Conservation (phyloP, 2,888 invertebrate species). For the Acleris cristana region DNA sequence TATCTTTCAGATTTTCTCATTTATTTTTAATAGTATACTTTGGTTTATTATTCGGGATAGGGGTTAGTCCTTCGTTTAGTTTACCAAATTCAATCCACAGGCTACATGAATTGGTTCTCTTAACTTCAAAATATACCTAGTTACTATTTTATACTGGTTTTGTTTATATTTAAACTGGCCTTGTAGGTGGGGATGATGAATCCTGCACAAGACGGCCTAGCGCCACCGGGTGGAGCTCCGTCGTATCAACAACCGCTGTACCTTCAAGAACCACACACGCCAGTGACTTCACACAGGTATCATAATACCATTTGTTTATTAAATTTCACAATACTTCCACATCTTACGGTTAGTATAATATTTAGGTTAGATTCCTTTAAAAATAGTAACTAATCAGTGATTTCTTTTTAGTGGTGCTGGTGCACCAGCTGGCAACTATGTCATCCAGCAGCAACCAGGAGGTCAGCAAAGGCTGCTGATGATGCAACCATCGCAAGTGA, state of each 20-base stretch:
- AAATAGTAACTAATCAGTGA: neutral
- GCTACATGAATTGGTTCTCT: no score
- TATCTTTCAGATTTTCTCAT: no score
- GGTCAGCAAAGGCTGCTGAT: conserved; percentile 81
- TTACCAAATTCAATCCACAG: no score
- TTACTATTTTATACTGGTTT: no score
- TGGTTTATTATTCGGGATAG: no score
- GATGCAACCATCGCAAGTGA: conserved; percentile 81
- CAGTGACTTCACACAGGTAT: conserved; percentile 77
- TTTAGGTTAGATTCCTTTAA: neutral
- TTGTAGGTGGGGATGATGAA: conserved; percentile 84
- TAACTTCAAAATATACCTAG: no score
- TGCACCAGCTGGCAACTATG: conserved; percentile 84
- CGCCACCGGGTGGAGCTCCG: conserved; percentile 84
- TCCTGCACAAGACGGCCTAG: conserved; percentile 85
- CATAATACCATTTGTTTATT: neutral
- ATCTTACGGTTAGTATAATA: neutral
- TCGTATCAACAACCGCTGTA: conserved; percentile 89
- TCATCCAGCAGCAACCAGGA: conserved; percentile 84
- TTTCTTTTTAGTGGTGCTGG: conserved; percentile 68
- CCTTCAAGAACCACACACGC: conserved; percentile 83
- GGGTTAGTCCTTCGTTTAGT: no score
- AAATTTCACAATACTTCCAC: neutral
- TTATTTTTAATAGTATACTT: no score
- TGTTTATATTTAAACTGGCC: conserved; percentile 27